Percentiles rank a stretch among this genome's conserved stretches.
These are phyloP conservation scores for Thalpophila matura DNA, from an alignment of 2,888 invertebrate genomes.

Conservation along the genomic window DNA sequence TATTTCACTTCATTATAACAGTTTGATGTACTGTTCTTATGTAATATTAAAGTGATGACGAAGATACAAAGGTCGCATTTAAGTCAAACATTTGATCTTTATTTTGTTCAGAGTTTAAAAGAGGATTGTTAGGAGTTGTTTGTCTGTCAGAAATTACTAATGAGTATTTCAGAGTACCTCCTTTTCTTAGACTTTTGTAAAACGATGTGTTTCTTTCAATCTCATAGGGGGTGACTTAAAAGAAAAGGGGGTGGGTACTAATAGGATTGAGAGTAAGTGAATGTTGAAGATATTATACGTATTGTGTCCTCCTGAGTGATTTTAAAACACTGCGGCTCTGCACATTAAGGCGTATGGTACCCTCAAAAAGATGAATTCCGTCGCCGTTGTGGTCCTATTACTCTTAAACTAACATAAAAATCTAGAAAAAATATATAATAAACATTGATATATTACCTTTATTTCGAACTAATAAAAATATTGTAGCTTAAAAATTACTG, in stretches of 20 bases:
- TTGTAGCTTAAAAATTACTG: too few relatives aligned
- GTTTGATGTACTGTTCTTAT: conserved; percentile 78
- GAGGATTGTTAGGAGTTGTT: background rate
- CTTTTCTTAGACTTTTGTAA: background rate
- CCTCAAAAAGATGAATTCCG: too few relatives aligned
- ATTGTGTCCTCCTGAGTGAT: too few relatives aligned
- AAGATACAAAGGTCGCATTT: conserved; percentile 50
- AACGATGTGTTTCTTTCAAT: background rate
- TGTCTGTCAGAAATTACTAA: background rate
- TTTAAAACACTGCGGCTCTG: too few relatives aligned
- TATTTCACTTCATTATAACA: conserved; percentile 89
- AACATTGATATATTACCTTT: too few relatives aligned
- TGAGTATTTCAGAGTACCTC: background rate
- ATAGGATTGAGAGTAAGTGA: too few relatives aligned
- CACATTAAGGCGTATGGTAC: too few relatives aligned
- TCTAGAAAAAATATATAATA: too few relatives aligned
- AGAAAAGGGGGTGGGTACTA: background rate
- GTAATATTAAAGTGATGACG: conserved; percentile 77
- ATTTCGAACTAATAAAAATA: too few relatives aligned
- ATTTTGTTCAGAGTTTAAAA: conserved; percentile 11
- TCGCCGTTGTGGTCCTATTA: too few relatives aligned
- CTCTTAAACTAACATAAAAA: too few relatives aligned
- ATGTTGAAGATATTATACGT: too few relatives aligned
- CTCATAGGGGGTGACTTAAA: background rate
- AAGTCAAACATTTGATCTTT: conserved; percentile 33